Evolutionary conservation across 2,797 vertebrate genomes (phyloP).

Genomic region (Monodelphis domestica): DNA sequence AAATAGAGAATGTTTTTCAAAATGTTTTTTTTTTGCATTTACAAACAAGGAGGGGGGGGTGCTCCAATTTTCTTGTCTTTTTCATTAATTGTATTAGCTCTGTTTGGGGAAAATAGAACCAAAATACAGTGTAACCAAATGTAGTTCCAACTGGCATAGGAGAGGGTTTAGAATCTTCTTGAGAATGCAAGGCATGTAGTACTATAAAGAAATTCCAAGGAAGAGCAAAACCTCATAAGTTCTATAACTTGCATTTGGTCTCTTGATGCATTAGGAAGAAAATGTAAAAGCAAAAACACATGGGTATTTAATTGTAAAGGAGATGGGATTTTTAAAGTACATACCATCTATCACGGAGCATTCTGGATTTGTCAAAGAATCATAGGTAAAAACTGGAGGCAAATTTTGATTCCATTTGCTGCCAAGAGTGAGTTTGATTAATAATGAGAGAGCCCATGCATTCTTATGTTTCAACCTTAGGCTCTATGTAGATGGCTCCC

Average conservation of each 20-base stretch:
- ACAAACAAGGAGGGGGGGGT: conserved; percentile 67
- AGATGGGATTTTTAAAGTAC: conserved; percentile 32
- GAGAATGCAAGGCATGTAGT: conserved; percentile 48
- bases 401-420: conserved; percentile 7
- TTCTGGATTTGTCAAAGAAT: conserved; percentile 27
- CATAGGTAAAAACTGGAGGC: conserved; percentile 7
- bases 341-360: neutral
- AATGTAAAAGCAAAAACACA: conserved; percentile 28
- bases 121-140: conserved; percentile 70
- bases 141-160: conserved; percentile 60
- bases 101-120: conserved; percentile 75
- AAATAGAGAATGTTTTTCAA: conserved; percentile 75
- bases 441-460: neutral
- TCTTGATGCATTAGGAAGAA: conserved; percentile 36
- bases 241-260: conserved; percentile 26
- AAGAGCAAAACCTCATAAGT: conserved; percentile 55
- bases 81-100: conserved; percentile 83
- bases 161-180: conserved; percentile 64
- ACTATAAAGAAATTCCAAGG: conserved; percentile 58
- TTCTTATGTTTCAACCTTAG: neutral
- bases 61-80: conserved; percentile 77
- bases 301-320: conserved; percentile 7
- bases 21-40: conserved; percentile 73
- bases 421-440: neutral
- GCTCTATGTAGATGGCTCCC: neutral